Evolutionary conservation across 2,888 invertebrate species (phyloP), one percentile per base, ranked within the genome.

Genomic region (Therioaphis trifolii): DNA sequence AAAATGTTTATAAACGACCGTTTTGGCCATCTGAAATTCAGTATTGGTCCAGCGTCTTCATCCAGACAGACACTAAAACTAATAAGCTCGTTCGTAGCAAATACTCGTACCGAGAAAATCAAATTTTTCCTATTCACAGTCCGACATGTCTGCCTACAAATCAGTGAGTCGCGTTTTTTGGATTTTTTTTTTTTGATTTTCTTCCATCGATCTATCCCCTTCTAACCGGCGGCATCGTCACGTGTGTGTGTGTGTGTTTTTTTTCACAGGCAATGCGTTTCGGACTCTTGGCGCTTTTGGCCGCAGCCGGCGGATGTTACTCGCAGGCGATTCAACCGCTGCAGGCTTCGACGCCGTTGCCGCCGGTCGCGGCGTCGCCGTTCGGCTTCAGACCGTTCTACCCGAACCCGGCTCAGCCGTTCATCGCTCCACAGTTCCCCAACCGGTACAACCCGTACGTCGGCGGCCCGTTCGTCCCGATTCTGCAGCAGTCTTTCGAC

Each of bases 401-500:
- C 63, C 85, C 72, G 24, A 80, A 66, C 35, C 58, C 77, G 21
- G 4, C 55, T 18, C 61, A 61, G 24, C 74, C 21, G 7, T 55
- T 21, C 35, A 35, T 55, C 24, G 11, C 85, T 58, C 84, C 49
- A 29, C 84, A 55, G 76, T 78, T 58, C 21, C 85, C 76, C 55
- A 66, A 77, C 35, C 68, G 52, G 1, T 79, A 80, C n/a, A 76
- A 77, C n/a, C 68, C 84, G 68, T 76, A 85, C 75, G 84, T 86
- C 11, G 86, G 86, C 11, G 86, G 86, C 66, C 85, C 85, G 21
- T 87, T 87, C 84, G 87, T 88, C 18, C 87, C 88, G 49, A 88
- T 88, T 85, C 84, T 87, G 66, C 86, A 86, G 35, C 87, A 87
- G 77, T 85, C 86, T 84, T 88, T 86, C 79, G 87, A 88, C 85